Conservation (phyloP, 2,113 vertebrate genomes). For the Hippocampus guttulatus region DNA sequence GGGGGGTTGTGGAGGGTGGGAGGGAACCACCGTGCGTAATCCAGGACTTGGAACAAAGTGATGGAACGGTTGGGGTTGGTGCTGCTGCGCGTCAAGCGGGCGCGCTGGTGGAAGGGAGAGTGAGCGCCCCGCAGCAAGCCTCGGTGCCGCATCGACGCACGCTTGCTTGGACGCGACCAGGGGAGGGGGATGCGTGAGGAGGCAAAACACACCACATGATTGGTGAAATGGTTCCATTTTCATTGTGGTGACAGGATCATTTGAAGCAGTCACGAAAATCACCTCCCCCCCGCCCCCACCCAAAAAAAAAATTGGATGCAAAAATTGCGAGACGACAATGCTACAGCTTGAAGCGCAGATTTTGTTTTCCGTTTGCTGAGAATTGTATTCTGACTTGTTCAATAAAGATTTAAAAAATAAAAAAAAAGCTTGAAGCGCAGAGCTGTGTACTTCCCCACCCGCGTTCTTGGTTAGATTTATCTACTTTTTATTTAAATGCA, state of each 20-base stretch:
- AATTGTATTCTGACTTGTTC: too few relatives aligned
- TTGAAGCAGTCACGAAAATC: neutral
- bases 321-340: neutral
- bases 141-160: neutral
- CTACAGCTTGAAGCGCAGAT: neutral
- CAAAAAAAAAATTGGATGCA: neutral
- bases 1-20: neutral
- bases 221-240: neutral
- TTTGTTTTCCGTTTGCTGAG: too few relatives aligned
- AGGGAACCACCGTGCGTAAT: slow-evolving; percentile 3
- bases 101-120: slow-evolving; percentile 45
- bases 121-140: slow-evolving; percentile 34
- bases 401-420: too few relatives aligned
- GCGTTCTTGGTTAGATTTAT: slow-evolving; percentile 19
- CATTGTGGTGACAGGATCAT: neutral
- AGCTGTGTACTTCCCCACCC: neutral
- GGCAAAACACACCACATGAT: neutral
- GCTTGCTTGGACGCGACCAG: neutral
- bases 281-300: too few relatives aligned
- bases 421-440: neutral
- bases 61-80: slow-evolving; percentile 57
- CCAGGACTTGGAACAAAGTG: slow-evolving; percentile 68
- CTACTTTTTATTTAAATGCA: slow-evolving; percentile 21
- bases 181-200: neutral
- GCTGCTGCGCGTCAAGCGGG: slow-evolving; percentile 58